Conservation (phyloP, 1,140 invertebrate species). For the Heliconius melpomene region DNA sequence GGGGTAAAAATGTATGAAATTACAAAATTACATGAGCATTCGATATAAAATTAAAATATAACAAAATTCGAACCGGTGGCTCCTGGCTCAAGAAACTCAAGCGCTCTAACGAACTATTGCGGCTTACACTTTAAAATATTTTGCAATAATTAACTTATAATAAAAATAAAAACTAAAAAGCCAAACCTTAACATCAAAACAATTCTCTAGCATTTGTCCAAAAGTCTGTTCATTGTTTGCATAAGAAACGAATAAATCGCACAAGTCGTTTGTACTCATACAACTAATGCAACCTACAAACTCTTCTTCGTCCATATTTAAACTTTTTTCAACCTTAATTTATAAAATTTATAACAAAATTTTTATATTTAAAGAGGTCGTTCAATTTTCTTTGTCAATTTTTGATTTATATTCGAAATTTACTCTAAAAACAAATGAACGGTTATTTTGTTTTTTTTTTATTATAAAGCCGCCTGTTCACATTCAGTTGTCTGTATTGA, state of each 20-base stretch:
- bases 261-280: constrained; percentile 70
- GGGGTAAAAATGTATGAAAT: no score
- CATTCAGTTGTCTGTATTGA: no score
- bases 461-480: background rate
- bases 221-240: constrained; percentile 69
- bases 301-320: constrained; percentile 61
- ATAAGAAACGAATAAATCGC: constrained; percentile 73
- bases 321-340: constrained; percentile 26
- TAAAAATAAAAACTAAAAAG: constrained; percentile 40
- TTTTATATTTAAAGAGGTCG: constrained; percentile 11
- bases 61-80: no score
- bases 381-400: constrained; percentile 25
- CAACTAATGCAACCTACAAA: constrained; percentile 76
- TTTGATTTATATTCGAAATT: constrained; percentile 28
- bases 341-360: constrained; percentile 1
- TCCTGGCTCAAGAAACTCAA: no score
- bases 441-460: background rate
- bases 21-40: no score
- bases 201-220: constrained; percentile 71
- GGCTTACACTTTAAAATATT: background rate
- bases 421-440: constrained; percentile 11
- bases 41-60: no score
- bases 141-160: background rate
- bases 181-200: constrained; percentile 69
- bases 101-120: no score